Evolutionary conservation across 1,140 invertebrate genomes (phyloP), one percentile per base, ranked within the genome.

Genomic region (Drosophila rhopaloa): DNA sequence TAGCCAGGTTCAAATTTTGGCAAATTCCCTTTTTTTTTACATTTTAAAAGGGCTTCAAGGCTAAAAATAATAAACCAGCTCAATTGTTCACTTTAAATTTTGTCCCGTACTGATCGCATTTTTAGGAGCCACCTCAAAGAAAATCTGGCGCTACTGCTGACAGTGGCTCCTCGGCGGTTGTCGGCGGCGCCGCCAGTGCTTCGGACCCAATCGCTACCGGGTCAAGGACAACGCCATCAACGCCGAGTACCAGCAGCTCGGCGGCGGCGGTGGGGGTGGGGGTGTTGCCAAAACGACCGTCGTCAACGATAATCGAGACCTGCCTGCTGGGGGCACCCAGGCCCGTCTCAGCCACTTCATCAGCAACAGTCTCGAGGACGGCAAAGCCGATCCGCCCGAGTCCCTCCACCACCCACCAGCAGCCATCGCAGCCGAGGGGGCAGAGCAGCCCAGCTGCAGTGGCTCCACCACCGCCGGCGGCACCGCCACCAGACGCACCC

Each of bases 111-210:
- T 24, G 24, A 24, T 11, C 19, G 9, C 10, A 4, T 41, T 32
- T 10, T 3, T 40, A 80, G 76, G 68, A 65, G 71, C 76, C 44
- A 82, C 89, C 65, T 86, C 91, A 6, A 86, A 86, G 24, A 92
- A 91, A 77, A 83, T 92, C 80, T 92, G 91, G 91, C 81, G 88
- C 68, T 91, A 88, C 51, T 92, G 91, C 91, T 92, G 91, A 92
- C 91, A 91, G 50, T 91, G 81, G 90, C 84, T 92, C 13, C 56
- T 92, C 74, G 77, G 91, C 75, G 91, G 91, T 29, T 92, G 91
- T 41, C 77, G 85, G 6, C 59, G 91, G 50, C 90, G 88, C 47
- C 76, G 89, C 29, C 90, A 90, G 40, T 77, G 81, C 8, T 90
- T 84, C 40, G 77, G 81, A 24, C 77, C 79, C 68, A 89, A 89